Evolutionary conservation across 2,113 vertebrate species (phyloP).

Genomic region (Crotalus viridis): DNA sequence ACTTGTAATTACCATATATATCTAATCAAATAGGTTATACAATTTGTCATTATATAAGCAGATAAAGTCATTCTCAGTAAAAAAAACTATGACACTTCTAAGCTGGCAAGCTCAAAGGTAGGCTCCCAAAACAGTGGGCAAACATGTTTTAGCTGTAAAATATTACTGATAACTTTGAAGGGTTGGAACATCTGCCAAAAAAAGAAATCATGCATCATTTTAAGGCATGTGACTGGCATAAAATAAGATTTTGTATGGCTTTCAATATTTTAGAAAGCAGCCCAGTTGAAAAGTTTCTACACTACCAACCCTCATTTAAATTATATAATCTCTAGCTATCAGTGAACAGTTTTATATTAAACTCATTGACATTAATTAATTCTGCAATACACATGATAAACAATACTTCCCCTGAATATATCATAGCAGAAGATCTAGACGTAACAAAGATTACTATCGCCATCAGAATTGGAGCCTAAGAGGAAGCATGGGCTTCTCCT

Average conservation of each 20-base stretch:
- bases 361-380: not conserved
- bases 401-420: not conserved
- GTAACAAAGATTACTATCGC: not conserved
- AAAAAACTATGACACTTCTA: constrained; percentile 25
- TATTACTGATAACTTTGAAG: not conserved
- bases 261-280: not conserved
- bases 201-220: not conserved
- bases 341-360: not conserved
- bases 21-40: constrained; percentile 37
- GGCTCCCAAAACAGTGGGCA: too few species aligned
- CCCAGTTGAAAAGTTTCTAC: not conserved
- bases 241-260: not conserved
- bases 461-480: not conserved
- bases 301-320: not conserved
- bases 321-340: not conserved
- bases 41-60: constrained; percentile 42
- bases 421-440: not conserved
- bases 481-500: not conserved
- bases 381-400: not conserved
- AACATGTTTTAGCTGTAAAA: not conserved
- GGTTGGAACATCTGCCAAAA: not conserved
- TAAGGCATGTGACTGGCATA: not conserved
- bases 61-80: constrained; percentile 50
- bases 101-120: not conserved
- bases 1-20: constrained; percentile 60